Conservation (phyloP, 2,113 vertebrate genomes). For the Aleadryas rufinucha region DNA sequence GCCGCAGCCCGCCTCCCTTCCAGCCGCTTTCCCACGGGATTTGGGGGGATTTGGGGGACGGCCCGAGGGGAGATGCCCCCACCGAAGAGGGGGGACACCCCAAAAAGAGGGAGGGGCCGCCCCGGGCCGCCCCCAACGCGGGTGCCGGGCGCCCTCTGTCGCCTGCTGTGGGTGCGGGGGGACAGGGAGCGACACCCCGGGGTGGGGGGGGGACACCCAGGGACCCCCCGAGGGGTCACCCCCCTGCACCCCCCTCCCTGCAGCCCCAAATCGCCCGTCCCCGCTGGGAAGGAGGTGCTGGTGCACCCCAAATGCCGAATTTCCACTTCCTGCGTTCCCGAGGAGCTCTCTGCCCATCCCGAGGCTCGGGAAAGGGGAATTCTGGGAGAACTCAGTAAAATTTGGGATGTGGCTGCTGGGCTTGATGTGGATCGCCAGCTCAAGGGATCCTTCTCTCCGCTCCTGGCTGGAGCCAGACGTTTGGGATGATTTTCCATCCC, state of each 20-base stretch:
- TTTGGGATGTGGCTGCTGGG: accelerated
- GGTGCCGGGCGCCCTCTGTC: slow-evolving; percentile 48
- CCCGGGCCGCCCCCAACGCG: neutral
- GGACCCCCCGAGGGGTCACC: too few species aligned
- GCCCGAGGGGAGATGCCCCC: neutral
- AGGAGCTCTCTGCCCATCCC: neutral
- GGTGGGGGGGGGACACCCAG: too few species aligned
- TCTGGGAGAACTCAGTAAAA: neutral
- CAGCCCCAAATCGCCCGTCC: neutral
- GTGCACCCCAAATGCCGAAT: accelerated
- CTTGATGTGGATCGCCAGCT: neutral
- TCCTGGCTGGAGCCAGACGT: neutral
- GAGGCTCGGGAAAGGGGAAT: neutral
- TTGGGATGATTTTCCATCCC: accelerated
- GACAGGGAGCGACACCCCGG: neutral
- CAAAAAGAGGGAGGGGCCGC: neutral
- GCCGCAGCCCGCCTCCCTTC: neutral
- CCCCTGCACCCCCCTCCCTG: too few species aligned
- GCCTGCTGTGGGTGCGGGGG: neutral
- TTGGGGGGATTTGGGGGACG: neutral
- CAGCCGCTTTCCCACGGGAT: neutral
- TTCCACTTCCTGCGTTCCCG: accelerated
- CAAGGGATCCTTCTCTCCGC: accelerated
- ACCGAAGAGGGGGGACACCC: neutral
- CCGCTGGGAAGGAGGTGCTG: neutral